phyloP scores from a whole-genome alignment of 2,888 invertebrate genomes.

The Drosophila sordidula region DNA sequence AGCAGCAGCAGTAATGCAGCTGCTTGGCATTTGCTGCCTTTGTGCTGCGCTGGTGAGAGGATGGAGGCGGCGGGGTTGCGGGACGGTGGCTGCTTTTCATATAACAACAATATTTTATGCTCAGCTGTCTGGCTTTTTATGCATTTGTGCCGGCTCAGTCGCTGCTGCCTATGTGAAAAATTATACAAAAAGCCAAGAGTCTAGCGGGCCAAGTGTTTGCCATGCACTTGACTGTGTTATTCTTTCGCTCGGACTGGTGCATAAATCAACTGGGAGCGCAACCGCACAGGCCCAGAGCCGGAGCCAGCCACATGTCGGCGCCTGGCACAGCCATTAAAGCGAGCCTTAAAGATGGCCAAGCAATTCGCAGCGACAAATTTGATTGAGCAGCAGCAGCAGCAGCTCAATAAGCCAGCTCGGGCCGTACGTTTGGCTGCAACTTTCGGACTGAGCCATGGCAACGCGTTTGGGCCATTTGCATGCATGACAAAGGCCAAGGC shows the following conservation, averaged over 20 bases:
- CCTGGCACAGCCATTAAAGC: constrained; percentile 49
- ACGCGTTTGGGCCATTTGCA: constrained; percentile 55
- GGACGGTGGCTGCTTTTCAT: constrained; percentile 69
- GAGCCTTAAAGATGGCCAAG: constrained; percentile 55
- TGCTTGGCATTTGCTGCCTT: constrained; percentile 43
- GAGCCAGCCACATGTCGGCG: constrained; percentile 5
- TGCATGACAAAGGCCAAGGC: constrained; percentile 42
- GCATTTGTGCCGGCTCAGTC: constrained; percentile 67
- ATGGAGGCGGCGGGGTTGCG: background rate
- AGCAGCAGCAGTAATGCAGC: constrained; percentile 60
- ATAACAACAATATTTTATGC: constrained; percentile 81
- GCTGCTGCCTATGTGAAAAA: constrained; percentile 77
- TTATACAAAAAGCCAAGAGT: constrained; percentile 70
- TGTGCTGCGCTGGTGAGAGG: constrained; percentile 23
- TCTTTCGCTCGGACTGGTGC: constrained; percentile 62
- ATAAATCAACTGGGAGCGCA: constrained; percentile 67
- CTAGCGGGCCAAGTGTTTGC: constrained; percentile 72
- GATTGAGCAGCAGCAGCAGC: constrained; percentile 60
- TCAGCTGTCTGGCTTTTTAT: constrained; percentile 81
- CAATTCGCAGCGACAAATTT: constrained; percentile 59
- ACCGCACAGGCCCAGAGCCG: constrained; percentile 7
- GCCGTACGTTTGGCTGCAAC: too few relatives aligned
- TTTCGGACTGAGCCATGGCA: constrained; percentile 2
- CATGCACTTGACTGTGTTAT: constrained; percentile 80
- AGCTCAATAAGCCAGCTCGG: constrained; percentile 43